A percentile compares a stretch with the other conserved stretches of the same genome.
Conservation (phyloP, 92 coral and sea anemone species). For the Pocillopora grandis region DNA sequence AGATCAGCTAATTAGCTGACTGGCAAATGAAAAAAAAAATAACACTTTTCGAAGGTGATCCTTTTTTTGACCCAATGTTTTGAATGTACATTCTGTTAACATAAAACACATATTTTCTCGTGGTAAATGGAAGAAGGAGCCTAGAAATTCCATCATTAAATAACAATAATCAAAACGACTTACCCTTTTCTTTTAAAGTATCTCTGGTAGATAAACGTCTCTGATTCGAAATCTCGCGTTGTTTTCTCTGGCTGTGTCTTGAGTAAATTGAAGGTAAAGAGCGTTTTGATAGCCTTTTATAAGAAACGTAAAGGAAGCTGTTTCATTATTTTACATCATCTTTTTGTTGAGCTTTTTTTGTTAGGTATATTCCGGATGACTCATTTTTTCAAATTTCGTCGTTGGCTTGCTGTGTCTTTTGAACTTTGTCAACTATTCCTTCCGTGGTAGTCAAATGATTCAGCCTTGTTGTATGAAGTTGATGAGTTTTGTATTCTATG, state of each 20-base stretch:
- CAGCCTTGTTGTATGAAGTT: too few species aligned
- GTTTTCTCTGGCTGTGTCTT: not conserved
- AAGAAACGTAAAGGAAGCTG: not conserved
- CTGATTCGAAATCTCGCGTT: not conserved
- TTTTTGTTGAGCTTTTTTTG: not conserved
- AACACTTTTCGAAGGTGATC: too few species aligned
- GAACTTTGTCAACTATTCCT: constrained; percentile 5
- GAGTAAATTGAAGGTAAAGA: not conserved
- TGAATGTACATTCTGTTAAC: too few species aligned
- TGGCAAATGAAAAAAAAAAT: too few species aligned
- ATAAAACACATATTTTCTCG: too few species aligned
- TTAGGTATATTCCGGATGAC: not conserved
- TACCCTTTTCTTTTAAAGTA: not conserved
- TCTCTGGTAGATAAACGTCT: not conserved
- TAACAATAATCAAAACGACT: too few species aligned
- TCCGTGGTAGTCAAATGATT: not conserved
- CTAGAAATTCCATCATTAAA: too few species aligned
- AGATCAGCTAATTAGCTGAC: too few species aligned
- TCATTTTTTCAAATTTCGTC: not conserved
- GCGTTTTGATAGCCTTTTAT: constrained; percentile 12
- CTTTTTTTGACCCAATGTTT: too few species aligned
- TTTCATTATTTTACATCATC: constrained; percentile 7
- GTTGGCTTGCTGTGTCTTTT: not conserved
- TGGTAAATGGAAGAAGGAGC: too few species aligned
- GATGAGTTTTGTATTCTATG: too few species aligned